Evolutionary conservation across 1,140 invertebrate genomes (phyloP).

Genomic region (Drosophila grimshawi): DNA sequence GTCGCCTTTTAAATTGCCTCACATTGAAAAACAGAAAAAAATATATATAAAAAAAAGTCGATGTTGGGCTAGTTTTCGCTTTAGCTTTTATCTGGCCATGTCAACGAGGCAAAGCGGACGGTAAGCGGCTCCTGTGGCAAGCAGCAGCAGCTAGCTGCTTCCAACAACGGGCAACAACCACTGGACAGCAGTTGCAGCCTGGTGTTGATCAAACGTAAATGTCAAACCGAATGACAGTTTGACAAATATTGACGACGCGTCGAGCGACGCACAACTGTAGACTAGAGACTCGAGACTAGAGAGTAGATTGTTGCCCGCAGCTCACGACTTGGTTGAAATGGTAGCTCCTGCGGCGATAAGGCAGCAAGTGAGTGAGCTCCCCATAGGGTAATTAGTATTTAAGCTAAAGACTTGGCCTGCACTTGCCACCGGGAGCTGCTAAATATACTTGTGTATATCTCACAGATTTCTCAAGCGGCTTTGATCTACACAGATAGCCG

Average conservation of each 20-base stretch:
- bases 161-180: conserved; percentile 40
- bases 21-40: conserved; percentile 34
- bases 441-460: conserved; percentile 58
- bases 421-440: conserved; percentile 66
- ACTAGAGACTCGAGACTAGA: not conserved
- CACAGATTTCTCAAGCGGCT: conserved; percentile 49
- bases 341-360: conserved; percentile 52
- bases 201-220: conserved; percentile 82
- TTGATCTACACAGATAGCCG: conserved; percentile 74
- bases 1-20: conserved; percentile 67
- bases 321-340: conserved; percentile 63
- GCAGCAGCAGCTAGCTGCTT: conserved; percentile 28
- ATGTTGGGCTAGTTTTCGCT: conserved; percentile 67
- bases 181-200: conserved; percentile 32
- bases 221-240: conserved; percentile 79
- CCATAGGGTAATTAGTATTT: conserved; percentile 80
- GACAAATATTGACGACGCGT: conserved; percentile 82
- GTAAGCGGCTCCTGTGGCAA: conserved; percentile 65
- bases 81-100: conserved; percentile 67
- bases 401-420: conserved; percentile 60
- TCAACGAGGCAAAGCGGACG: conserved; percentile 71
- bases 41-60: conserved; percentile 29
- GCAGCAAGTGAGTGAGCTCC: conserved; percentile 44
- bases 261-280: conserved; percentile 58
- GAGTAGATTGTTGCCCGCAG: conserved; percentile 16